phyloP scores from a whole-genome alignment of 1,140 invertebrate genomes.

The Octopus sinensis region DNA sequence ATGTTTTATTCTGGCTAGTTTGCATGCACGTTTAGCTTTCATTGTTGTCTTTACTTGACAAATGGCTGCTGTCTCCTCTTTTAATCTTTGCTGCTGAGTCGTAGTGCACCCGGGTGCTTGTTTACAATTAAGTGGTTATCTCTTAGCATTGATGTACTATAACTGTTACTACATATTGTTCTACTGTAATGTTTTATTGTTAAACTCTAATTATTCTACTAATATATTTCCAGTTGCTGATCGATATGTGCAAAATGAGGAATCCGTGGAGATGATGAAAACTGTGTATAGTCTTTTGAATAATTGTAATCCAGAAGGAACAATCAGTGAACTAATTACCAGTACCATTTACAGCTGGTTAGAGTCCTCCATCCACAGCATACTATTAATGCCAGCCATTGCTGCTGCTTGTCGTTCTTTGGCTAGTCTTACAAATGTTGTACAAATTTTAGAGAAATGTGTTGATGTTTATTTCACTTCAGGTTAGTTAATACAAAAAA shows the following conservation, averaged over 20 bases:
- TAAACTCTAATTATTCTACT: too few species aligned
- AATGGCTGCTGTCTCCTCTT: too few species aligned
- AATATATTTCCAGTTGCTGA: constrained; percentile 46
- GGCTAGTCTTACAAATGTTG: constrained; percentile 49
- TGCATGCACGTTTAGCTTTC: too few species aligned
- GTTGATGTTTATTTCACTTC: constrained; percentile 49
- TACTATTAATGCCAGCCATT: constrained; percentile 49
- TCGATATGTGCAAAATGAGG: constrained; percentile 59
- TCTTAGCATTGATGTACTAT: too few species aligned
- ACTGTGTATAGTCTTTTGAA: constrained; percentile 57
- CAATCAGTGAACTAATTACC: constrained; percentile 56
- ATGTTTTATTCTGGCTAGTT: too few species aligned
- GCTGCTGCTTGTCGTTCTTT: constrained; percentile 44
- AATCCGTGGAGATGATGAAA: constrained; percentile 60
- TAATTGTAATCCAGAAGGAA: constrained; percentile 58
- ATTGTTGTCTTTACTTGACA: too few species aligned
- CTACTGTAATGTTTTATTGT: too few species aligned
- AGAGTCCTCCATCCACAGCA: constrained; percentile 45
- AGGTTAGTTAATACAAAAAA: constrained; percentile 31
- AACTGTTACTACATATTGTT: too few species aligned
- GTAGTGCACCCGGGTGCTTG: too few species aligned
- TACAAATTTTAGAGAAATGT: constrained; percentile 46
- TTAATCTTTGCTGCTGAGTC: too few species aligned
- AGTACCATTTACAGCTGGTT: constrained; percentile 58
- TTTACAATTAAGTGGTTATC: too few species aligned